Percentiles rank a stretch among this genome's conserved stretches.
These are phyloP conservation scores for Anguilla pacifica DNA, from an alignment of 2,797 vertebrate species.

Conservation along the genomic window DNA sequence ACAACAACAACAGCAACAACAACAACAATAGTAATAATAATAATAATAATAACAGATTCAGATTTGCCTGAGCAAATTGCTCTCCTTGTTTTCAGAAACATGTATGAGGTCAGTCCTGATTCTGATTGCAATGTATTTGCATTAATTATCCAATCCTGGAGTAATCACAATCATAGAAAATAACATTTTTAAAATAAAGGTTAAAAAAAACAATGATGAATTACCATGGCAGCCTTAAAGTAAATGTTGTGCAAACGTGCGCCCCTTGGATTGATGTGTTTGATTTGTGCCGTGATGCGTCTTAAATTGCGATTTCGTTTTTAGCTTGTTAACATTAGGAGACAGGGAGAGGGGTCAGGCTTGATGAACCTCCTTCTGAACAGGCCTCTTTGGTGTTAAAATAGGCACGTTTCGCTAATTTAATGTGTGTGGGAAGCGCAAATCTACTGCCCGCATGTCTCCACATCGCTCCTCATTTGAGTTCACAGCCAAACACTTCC, in stretches of 20 bases:
- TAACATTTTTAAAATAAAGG: not conserved
- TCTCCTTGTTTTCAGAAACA: not conserved
- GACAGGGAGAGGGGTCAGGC: conserved; percentile 24
- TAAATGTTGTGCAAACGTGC: not conserved
- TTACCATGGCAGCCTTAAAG: not conserved
- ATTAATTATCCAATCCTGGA: conserved; percentile 37
- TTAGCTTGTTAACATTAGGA: not conserved
- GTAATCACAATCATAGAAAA: not conserved
- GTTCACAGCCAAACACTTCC: conserved; percentile 40
- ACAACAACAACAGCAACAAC: too few species aligned
- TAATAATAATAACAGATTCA: too few species aligned
- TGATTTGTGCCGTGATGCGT: not conserved
- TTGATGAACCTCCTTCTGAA: not conserved
- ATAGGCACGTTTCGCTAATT: conserved; percentile 35
- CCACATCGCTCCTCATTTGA: conserved; percentile 36
- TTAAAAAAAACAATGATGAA: not conserved
- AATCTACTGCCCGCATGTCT: conserved; percentile 34
- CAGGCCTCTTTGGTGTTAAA: not conserved
- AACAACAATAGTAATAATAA: too few species aligned
- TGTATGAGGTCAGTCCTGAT: conserved; percentile 42
- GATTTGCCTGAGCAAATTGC: too few species aligned
- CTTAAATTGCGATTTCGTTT: not conserved
- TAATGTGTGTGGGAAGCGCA: conserved; percentile 25
- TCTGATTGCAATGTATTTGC: conserved; percentile 43
- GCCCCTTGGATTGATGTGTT: not conserved